Percentiles rank a stretch among this genome's conserved stretches.
Conservation (phyloP, 92 coral and sea anemone species). For the Ricordea florida region DNA sequence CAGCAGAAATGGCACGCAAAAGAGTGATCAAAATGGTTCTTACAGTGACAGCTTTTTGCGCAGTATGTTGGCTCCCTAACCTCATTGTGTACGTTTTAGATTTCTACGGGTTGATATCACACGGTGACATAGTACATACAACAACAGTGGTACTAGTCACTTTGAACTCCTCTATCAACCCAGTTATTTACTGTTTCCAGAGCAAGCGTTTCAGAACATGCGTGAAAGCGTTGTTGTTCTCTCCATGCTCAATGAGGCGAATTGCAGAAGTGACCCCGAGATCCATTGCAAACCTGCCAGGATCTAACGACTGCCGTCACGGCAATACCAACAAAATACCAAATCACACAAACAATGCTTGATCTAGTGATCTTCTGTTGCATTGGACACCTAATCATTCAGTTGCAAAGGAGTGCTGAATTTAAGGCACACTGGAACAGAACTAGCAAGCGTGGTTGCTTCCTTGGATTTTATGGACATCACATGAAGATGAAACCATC, state of each 20-base stretch:
- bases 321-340: no score
- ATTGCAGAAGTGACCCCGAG: conserved; percentile 12
- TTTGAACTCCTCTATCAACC: conserved; percentile 67
- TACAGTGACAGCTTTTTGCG: conserved; percentile 25
- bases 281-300: no score
- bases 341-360: no score
- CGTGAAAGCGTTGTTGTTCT: conserved; percentile 7
- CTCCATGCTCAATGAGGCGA: conserved; percentile 15
- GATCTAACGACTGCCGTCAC: no score
- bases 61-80: conserved; percentile 30
- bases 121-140: conserved; percentile 46
- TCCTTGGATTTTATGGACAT: no score
- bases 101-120: conserved; percentile 22
- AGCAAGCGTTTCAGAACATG: conserved; percentile 51
- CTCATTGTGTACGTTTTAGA: conserved; percentile 20
- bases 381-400: no score
- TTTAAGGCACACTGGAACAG: no score
- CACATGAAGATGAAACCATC: no score
- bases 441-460: no score
- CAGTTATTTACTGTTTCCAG: conserved; percentile 63
- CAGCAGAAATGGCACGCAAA: conserved; percentile 23
- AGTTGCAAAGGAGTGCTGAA: no score
- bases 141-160: conserved; percentile 69
- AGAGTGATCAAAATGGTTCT: conserved; percentile 25
- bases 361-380: no score